Conservation (phyloP, 64 coral and sea anemone species). For the Acropora yongei region DNA sequence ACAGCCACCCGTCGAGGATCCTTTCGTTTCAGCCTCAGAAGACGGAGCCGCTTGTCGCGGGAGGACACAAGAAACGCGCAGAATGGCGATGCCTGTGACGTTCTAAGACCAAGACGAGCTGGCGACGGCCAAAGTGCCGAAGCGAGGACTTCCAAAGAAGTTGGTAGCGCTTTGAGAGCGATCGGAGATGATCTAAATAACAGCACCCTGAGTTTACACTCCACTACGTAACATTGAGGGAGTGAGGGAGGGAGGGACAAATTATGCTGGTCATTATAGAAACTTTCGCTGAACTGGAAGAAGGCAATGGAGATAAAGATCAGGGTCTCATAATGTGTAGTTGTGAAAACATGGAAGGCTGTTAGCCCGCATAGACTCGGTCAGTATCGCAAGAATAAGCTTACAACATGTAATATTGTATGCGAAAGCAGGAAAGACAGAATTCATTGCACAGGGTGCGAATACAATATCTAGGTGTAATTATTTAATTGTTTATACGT, state of each 20-base stretch:
- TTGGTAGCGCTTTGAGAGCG: slow-evolving; percentile 59
- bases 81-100: background rate
- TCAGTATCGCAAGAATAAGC: background rate
- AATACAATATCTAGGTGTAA: no score
- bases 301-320: no score
- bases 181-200: slow-evolving; percentile 93
- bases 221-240: background rate
- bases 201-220: slow-evolving; percentile 69
- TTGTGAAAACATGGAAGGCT: no score
- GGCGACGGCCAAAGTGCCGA: background rate
- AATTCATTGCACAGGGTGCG: background rate
- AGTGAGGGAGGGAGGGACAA: no score
- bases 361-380: no score
- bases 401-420: background rate
- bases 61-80: background rate
- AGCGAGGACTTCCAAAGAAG: slow-evolving; percentile 38
- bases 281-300: no score
- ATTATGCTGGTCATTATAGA: no score
- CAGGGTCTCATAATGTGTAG: background rate
- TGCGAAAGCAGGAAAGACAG: background rate
- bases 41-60: slow-evolving; percentile 12
- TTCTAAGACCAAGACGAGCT: background rate
- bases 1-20: slow-evolving; percentile 3
- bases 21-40: background rate
- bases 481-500: background rate